phyloP scores from a whole-genome alignment of 2,888 invertebrate genomes.

The Epirrita christyi region DNA sequence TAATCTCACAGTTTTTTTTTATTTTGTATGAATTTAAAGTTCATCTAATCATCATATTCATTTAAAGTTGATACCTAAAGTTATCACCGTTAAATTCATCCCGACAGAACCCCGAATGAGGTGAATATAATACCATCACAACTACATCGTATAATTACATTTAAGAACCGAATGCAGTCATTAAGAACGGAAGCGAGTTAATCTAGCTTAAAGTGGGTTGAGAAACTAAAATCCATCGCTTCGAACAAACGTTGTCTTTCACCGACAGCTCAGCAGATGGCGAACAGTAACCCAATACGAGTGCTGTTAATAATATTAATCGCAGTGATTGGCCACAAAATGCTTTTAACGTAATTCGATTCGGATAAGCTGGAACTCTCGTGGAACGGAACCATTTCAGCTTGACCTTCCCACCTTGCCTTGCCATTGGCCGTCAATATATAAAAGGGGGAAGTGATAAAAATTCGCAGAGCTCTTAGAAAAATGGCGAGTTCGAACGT shows the following conservation, averaged over 20 bases:
- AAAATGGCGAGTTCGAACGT: slow-evolving; percentile 58
- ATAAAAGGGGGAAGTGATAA: slow-evolving; percentile 47
- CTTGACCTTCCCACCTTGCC: slow-evolving; percentile 56
- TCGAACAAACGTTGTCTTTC: slow-evolving; percentile 35
- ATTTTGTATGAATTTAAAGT: too few species aligned
- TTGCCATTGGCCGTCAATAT: slow-evolving; percentile 46
- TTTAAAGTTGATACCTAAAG: too few species aligned
- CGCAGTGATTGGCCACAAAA: slow-evolving; percentile 78
- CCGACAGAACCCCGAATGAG: too few species aligned
- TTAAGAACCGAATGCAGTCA: not conserved
- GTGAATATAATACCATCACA: too few species aligned
- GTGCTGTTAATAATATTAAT: slow-evolving; percentile 75
- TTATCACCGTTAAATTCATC: too few species aligned
- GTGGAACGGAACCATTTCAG: slow-evolving; percentile 67
- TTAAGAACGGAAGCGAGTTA: slow-evolving; percentile 20
- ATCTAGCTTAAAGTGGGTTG: slow-evolving; percentile 24
- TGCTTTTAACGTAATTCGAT: slow-evolving; percentile 81
- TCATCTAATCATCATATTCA: too few species aligned
- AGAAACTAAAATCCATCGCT: slow-evolving; percentile 15
- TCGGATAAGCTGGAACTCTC: slow-evolving; percentile 73
- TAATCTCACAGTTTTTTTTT: too few species aligned
- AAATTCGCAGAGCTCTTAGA: slow-evolving; percentile 59
- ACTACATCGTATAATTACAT: not conserved
- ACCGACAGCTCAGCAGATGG: slow-evolving; percentile 48
- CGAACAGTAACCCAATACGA: slow-evolving; percentile 69